Percentiles rank a stretch among this genome's conserved stretches.
These are phyloP conservation scores for Clistopyga incitator DNA, from an alignment of 2,888 invertebrate species.

Conservation along the genomic window DNA sequence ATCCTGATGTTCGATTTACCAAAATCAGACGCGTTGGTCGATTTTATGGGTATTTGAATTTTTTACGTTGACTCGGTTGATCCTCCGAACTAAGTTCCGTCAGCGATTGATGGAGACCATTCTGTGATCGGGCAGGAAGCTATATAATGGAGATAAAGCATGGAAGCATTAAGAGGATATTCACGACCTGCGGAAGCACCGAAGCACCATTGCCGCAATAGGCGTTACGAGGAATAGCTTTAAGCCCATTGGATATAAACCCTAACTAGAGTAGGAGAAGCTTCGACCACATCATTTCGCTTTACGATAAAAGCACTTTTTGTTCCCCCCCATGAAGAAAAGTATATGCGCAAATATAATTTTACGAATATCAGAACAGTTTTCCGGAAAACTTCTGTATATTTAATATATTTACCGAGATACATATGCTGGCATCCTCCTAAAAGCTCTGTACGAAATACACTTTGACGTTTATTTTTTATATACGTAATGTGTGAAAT, in stretches of 20 bases:
- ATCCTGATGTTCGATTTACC: background rate
- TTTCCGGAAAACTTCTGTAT: background rate
- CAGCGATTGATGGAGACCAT: background rate
- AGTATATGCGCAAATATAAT: background rate
- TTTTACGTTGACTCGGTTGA: background rate
- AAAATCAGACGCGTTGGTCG: too few species aligned
- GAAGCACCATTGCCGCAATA: background rate
- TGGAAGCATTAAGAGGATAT: constrained; percentile 17
- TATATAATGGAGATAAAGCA: constrained; percentile 11
- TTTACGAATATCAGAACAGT: background rate
- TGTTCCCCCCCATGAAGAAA: constrained; percentile 6
- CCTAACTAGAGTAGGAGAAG: constrained; percentile 38
- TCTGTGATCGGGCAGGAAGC: background rate
- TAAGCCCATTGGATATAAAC: constrained; percentile 48
- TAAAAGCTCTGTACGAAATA: background rate
- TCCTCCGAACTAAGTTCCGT: background rate
- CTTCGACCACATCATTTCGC: constrained; percentile 49
- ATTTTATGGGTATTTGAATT: background rate
- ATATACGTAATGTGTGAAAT: background rate
- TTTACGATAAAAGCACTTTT: constrained; percentile 40
- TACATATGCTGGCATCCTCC: background rate
- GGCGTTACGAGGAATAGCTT: constrained; percentile 8
- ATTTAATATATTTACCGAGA: background rate
- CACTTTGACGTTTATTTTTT: background rate
- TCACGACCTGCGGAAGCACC: background rate